Base-by-base conservation (phyloP, 2,888 invertebrate genomes). In the Panorpa germanica region DNA sequence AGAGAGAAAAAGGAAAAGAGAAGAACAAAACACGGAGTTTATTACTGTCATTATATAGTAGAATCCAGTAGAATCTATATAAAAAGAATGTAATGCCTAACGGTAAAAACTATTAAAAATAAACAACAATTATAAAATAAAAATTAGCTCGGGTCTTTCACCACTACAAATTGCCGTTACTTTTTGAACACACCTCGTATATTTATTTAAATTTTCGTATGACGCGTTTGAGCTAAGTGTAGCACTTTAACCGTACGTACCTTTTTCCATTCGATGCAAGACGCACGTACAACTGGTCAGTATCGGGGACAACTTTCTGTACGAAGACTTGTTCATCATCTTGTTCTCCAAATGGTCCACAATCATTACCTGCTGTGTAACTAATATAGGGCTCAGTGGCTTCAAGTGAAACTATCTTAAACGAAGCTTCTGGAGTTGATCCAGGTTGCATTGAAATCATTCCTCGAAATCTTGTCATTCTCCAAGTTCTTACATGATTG, bases 381-480 rank as follows among this genome's bases (percentile, higher is more conserved):
- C 67, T 69, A 31, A 67, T 60, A 29, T 64, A 65, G 3, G 65
- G 64, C 36, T 72, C 71, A n/a, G 70, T 65, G 2, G 65, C 65
- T 43, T 70, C 70, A 7, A 55, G 38, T 2, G 55, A 50, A 2
- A 55, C 52, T 19, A 54, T 53, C 55, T 95, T 95, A 57, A 95
- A 98, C 5, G 93, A 93, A 0, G 96, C 91, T 43, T 95, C 77
- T 2, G 95, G 91, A 23, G 90, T 91, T 5, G 93, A 91, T 4
- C 96, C 96, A 0, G 96, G 98, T 52, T 98, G 96, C 0, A 96
- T 98, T 23, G 90, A 93, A 38, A 98, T 86, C 93, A 96, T 95
- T 6, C 96, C 95, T 21, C 95, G 65, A 53, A 98, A 98, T 36
- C 96, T 65, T 1, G 91, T 95, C 26, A 98, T 85, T 13, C 82